These are phyloP conservation scores for Trissolcus basalis DNA, from an alignment of 1,140 invertebrate genomes.

Conservation along the genomic window DNA sequence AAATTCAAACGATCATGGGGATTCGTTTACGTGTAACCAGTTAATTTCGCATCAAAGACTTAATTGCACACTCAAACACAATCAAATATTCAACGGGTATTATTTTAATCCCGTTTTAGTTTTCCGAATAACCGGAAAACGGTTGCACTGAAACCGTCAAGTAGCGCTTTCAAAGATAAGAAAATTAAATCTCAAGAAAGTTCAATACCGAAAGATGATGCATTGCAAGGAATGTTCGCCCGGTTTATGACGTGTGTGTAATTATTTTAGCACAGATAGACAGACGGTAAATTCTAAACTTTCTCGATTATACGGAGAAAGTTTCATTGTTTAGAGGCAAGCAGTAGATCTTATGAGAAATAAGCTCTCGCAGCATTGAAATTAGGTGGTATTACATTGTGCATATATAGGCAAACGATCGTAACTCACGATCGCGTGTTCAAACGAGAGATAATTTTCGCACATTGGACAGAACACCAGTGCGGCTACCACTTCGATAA, in stretches of 20 bases:
- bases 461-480: conserved; percentile 59
- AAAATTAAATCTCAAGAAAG: neutral
- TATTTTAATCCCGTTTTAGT: too few relatives aligned
- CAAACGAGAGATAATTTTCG: conserved; percentile 65
- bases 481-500: conserved; percentile 62
- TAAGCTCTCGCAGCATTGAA: conserved; percentile 38
- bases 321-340: conserved; percentile 25
- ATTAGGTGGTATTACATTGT: conserved; percentile 47
- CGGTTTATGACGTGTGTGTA: neutral
- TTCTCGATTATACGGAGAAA: conserved; percentile 8
- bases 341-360: conserved; percentile 33
- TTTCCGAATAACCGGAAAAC: too few relatives aligned
- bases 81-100: too few relatives aligned
- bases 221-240: too few relatives aligned
- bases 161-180: too few relatives aligned
- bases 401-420: conserved; percentile 23
- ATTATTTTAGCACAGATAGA: neutral
- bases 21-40: conserved; percentile 26
- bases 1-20: conserved; percentile 37
- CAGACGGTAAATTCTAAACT: conserved; percentile 2
- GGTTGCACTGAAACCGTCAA: too few relatives aligned
- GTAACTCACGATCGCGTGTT: conserved; percentile 64
- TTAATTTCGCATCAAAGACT: conserved; percentile 25
- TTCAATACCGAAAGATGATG: neutral
- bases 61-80: too few relatives aligned